Conservation (phyloP, 2,797 vertebrate species). For the Varecia variegata region DNA sequence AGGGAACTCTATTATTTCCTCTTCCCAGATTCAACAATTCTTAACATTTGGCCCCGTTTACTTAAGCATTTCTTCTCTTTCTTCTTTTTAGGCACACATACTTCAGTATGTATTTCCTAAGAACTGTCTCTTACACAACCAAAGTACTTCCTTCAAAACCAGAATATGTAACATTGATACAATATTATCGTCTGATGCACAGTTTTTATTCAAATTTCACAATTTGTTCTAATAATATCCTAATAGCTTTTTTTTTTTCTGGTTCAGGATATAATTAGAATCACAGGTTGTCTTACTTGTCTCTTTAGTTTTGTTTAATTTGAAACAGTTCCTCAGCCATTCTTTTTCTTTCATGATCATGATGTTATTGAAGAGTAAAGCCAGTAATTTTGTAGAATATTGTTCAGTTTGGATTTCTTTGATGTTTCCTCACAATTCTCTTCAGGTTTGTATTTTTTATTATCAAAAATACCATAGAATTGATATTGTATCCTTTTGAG, state of each 20-base stretch:
- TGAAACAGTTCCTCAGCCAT: neutral
- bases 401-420: slow-evolving; percentile 15
- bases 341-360: neutral
- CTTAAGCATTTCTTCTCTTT: neutral
- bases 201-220: neutral
- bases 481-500: neutral
- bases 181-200: neutral
- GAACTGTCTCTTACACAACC: neutral
- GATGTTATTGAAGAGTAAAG: neutral
- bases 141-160: neutral
- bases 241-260: neutral
- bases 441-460: neutral
- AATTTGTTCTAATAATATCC: neutral
- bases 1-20: neutral
- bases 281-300: neutral
- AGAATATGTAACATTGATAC: neutral
- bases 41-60: neutral
- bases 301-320: neutral
- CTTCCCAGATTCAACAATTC: neutral
- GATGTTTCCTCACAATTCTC: neutral
- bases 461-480: neutral
- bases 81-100: neutral
- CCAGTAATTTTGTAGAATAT: neutral
- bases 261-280: neutral
- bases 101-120: neutral